phyloP scores from a whole-genome alignment of 1,140 invertebrate genomes.

The Adoxophyes honmai region DNA sequence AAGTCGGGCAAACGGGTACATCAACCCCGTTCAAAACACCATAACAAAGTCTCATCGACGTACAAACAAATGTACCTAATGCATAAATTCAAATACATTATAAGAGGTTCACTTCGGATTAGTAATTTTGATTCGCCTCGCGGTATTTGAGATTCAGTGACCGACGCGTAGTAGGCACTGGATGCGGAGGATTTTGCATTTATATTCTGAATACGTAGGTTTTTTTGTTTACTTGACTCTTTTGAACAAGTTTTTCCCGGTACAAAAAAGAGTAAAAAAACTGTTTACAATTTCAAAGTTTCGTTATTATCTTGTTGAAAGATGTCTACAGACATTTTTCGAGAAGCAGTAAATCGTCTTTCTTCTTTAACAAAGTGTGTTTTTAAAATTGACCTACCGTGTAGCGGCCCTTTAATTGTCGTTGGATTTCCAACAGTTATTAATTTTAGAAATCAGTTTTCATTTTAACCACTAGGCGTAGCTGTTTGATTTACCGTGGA shows the following conservation, averaged over 20 bases:
- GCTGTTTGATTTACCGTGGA: constrained; percentile 23
- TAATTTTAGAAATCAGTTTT: background rate
- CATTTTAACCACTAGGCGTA: constrained; percentile 7
- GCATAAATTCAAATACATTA: constrained; percentile 3
- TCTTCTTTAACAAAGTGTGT: too few species aligned
- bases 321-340: too few species aligned
- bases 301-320: too few species aligned
- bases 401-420: too few species aligned
- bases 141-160: constrained; percentile 31
- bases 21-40: constrained; percentile 13
- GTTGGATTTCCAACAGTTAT: too few species aligned
- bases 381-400: too few species aligned
- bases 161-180: constrained; percentile 10
- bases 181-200: background rate
- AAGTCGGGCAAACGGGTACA: background rate
- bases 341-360: too few species aligned
- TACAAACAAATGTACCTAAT: background rate
- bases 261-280: constrained; percentile 18
- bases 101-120: background rate
- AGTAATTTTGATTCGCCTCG: background rate
- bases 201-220: background rate
- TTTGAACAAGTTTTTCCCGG: too few species aligned
- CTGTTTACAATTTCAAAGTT: too few species aligned
- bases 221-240: background rate
- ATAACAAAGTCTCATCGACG: background rate